phyloP scores from a whole-genome alignment of 2,797 vertebrate genomes.

The Sebastes taczanowskii region DNA sequence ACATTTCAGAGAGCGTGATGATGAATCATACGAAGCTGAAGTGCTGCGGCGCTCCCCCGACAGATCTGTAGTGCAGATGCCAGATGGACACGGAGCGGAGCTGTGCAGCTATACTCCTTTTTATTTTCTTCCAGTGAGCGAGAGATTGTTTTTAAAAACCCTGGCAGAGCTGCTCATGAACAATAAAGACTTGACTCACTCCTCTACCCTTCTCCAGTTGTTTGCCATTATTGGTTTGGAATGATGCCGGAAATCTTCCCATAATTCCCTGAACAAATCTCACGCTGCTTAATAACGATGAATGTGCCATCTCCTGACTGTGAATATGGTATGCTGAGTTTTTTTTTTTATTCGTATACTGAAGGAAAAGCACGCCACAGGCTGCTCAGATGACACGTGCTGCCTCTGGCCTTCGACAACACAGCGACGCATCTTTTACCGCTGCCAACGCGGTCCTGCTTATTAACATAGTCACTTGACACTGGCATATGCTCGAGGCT shows the following conservation, averaged over 20 bases:
- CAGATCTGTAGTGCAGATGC: slow-evolving; percentile 38
- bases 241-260: not conserved
- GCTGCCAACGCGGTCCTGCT: slow-evolving; percentile 46
- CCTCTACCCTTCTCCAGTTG: not conserved
- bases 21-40: slow-evolving; percentile 44
- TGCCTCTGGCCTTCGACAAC: slow-evolving; percentile 21
- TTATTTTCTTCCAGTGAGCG: slow-evolving; percentile 7
- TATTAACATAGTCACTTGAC: slow-evolving; percentile 53
- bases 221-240: slow-evolving; percentile 7
- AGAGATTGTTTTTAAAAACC: not conserved
- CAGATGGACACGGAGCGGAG: slow-evolving; percentile 39
- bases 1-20: slow-evolving; percentile 2
- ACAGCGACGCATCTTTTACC: slow-evolving; percentile 3
- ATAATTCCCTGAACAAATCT: slow-evolving; percentile 17
- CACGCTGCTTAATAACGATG: not conserved
- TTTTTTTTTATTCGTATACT: not conserved
- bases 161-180: slow-evolving; percentile 13
- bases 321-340: not conserved
- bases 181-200: slow-evolving; percentile 12
- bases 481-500: slow-evolving; percentile 44
- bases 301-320: slow-evolving; percentile 3
- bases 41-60: slow-evolving; percentile 18
- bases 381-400: slow-evolving; percentile 7
- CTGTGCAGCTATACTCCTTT: not conserved
- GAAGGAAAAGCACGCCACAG: slow-evolving; percentile 8